A percentile compares a stretch with the other conserved stretches of the same genome.
phyloP scores from a whole-genome alignment of 2,797 vertebrate species.

The Acanthornis magna region DNA sequence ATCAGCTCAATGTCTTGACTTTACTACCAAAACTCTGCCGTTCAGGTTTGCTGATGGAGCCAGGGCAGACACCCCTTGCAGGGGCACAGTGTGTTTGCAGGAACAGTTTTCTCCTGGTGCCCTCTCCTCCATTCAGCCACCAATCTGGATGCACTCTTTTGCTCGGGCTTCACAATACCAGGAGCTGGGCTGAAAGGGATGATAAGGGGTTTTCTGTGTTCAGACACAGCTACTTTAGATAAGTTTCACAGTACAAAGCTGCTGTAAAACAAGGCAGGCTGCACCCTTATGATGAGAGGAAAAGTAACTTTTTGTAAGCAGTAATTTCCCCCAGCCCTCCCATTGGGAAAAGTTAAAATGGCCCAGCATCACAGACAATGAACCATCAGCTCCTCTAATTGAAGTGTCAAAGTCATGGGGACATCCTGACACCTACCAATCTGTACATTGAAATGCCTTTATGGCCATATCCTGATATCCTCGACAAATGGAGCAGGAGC shows the following conservation, averaged over 20 bases:
- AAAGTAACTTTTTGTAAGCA: neutral
- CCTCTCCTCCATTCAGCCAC: neutral
- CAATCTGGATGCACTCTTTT: neutral
- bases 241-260: neutral
- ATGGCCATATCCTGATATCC: neutral
- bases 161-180: neutral
- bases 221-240: neutral
- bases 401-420: neutral
- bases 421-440: neutral
- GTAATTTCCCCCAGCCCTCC: neutral
- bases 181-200: neutral
- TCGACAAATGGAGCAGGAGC: neutral
- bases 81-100: neutral
- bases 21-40: neutral
- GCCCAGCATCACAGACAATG: neutral
- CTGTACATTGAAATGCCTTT: neutral
- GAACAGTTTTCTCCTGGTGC: neutral
- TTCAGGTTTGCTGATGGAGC: neutral
- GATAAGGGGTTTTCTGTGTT: neutral
- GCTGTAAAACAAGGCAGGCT: neutral
- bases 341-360: neutral
- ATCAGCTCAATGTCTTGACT: neutral
- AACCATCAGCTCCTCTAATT: neutral
- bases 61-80: fast-evolving
- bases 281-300: neutral